phyloP scores from a whole-genome alignment of 2,888 invertebrate genomes.

The Monochamus alternatus region DNA sequence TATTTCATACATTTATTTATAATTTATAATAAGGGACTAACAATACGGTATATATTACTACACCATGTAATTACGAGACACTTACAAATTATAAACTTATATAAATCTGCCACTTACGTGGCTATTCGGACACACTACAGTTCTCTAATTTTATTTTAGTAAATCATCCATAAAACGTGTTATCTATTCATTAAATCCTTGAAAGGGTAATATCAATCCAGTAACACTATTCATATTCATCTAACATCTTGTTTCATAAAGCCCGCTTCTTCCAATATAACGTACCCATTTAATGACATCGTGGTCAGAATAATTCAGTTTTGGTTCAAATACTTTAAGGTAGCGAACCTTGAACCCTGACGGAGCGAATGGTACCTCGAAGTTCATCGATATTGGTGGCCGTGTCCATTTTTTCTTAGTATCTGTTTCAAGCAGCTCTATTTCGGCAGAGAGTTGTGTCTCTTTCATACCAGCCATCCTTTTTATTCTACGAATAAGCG shows the following conservation, averaged over 20 bases:
- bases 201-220: neutral
- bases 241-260: constrained; percentile 99
- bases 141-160: neutral
- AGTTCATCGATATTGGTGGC: constrained; percentile 99
- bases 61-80: neutral
- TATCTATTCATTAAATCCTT: neutral
- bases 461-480: constrained; percentile 99
- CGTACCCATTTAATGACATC: constrained; percentile 99
- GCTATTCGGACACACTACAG: neutral
- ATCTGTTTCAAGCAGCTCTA: constrained; percentile 97
- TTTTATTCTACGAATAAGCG: constrained; percentile 80
- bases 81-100: neutral
- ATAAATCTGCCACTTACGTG: neutral
- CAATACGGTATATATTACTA: neutral
- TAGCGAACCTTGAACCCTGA: constrained; percentile 99
- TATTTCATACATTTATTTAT: neutral
- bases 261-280: constrained; percentile 98
- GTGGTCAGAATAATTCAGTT: constrained; percentile 99
- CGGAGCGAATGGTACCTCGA: constrained; percentile 99
- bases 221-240: constrained; percentile 30
- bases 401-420: constrained; percentile 99
- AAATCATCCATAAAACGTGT: constrained; percentile 1
- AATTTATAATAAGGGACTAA: neutral
- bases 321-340: constrained; percentile 99
- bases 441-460: constrained; percentile 99